These are phyloP conservation scores for Rhizomys pruinosus DNA, from an alignment of 2,113 vertebrate genomes.

Conservation along the genomic window DNA sequence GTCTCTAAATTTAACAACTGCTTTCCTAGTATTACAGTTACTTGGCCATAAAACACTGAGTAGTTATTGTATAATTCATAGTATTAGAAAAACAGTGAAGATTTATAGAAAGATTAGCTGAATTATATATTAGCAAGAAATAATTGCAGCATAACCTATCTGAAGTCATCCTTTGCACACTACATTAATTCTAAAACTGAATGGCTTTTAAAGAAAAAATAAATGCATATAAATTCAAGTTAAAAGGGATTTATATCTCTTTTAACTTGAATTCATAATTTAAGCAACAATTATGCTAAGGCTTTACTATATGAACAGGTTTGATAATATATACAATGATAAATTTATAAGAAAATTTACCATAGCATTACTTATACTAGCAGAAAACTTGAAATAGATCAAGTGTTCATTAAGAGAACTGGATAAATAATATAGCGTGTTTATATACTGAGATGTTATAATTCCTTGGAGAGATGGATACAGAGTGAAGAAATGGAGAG, in stretches of 20 bases:
- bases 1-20: slow-evolving; percentile 40
- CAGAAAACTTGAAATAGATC: neutral
- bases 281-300: neutral
- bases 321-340: slow-evolving; percentile 15
- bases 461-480: slow-evolving; percentile 6
- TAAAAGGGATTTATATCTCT: slow-evolving; percentile 5
- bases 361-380: neutral
- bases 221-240: slow-evolving; percentile 25
- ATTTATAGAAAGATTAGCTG: slow-evolving; percentile 21
- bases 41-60: neutral
- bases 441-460: neutral
- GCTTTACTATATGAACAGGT: neutral
- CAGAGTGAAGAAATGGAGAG: neutral
- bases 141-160: neutral
- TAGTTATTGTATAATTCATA: neutral
- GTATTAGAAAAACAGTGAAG: neutral
- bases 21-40: slow-evolving; percentile 2
- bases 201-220: slow-evolving; percentile 29
- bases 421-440: neutral
- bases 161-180: neutral
- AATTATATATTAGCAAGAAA: slow-evolving; percentile 16
- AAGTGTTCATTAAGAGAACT: neutral
- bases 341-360: neutral
- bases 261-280: too few relatives aligned
- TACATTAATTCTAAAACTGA: neutral